Evolutionary conservation across 2,888 invertebrate genomes (phyloP).

Genomic region (Caenorhabditis macrosperma): DNA sequence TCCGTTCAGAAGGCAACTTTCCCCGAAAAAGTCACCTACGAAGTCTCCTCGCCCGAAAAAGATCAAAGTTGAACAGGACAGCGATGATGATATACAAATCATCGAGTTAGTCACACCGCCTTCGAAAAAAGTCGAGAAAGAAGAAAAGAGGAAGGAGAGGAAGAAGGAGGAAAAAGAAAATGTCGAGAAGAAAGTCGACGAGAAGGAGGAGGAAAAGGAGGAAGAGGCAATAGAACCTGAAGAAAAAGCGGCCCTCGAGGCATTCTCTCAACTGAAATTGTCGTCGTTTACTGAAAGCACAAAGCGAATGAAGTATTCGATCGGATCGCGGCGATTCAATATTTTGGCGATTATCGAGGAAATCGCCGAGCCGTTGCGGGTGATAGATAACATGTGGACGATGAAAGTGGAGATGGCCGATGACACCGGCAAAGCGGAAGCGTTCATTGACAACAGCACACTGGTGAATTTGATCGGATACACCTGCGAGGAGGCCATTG

Average conservation of each 20-base stretch:
- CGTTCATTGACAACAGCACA: slow-evolving; percentile 40
- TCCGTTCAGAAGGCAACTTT: slow-evolving; percentile 9
- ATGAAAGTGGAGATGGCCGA: slow-evolving; percentile 47
- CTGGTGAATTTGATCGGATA: slow-evolving; percentile 42
- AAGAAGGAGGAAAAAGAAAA: neutral
- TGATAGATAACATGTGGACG: slow-evolving; percentile 51
- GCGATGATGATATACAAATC: slow-evolving; percentile 55
- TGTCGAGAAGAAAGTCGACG: neutral
- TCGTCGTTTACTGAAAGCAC: neutral
- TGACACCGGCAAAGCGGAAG: neutral
- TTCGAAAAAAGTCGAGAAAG: neutral
- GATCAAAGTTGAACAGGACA: slow-evolving; percentile 33
- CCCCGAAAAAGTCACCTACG: neutral
- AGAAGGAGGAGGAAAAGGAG: slow-evolving; percentile 1
- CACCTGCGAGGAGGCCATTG: slow-evolving; percentile 50
- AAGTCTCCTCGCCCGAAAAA: neutral
- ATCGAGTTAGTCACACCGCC: slow-evolving; percentile 28
- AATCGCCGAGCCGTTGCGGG: slow-evolving; percentile 43
- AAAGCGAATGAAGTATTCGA: slow-evolving; percentile 42
- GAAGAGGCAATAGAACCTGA: neutral
- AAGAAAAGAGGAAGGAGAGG: neutral
- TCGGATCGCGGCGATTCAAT: slow-evolving; percentile 26
- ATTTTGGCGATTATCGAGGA: slow-evolving; percentile 34
- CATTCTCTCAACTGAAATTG: slow-evolving; percentile 7
- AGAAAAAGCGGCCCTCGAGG: slow-evolving; percentile 17